Conservation (phyloP, 2,888 invertebrate genomes). For the Antheraea yamamai region DNA sequence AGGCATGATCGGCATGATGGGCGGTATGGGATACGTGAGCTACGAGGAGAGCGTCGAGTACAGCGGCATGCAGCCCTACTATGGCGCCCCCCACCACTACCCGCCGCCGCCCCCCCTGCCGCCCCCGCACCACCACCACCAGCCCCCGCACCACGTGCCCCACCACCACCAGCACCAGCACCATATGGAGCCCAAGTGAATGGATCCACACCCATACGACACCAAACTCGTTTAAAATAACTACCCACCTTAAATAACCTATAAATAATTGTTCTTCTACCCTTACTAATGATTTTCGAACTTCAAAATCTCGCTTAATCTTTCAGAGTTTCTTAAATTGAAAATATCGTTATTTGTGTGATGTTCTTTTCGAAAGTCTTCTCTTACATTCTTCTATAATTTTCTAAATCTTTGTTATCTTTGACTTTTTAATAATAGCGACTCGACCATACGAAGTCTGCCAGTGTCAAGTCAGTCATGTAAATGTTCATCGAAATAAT, state of each 20-base stretch:
- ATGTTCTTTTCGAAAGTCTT: too few relatives aligned
- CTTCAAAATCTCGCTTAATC: too few relatives aligned
- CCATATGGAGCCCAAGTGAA: constrained; percentile 57
- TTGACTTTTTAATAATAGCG: too few relatives aligned
- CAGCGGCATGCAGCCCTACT: constrained; percentile 43
- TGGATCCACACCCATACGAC: background rate
- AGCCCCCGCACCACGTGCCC: constrained; percentile 30
- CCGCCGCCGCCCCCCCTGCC: constrained; percentile 32
- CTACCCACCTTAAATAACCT: background rate
- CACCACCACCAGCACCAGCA: constrained; percentile 30
- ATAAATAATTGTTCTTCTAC: too few relatives aligned
- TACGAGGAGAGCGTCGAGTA: constrained; percentile 69
- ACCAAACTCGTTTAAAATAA: background rate
- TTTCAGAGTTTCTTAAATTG: too few relatives aligned
- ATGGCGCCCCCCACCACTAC: constrained; percentile 40
- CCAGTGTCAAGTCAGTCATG: too few relatives aligned
- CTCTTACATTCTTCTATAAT: too few relatives aligned
- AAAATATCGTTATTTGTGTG: too few relatives aligned
- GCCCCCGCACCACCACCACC: constrained; percentile 37
- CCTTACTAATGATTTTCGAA: too few relatives aligned
- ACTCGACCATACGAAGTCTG: too few relatives aligned
- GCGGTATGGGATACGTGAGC: constrained; percentile 67
- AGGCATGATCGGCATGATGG: constrained; percentile 76
- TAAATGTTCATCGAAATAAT: background rate
- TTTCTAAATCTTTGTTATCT: too few relatives aligned